Evolutionary conservation across 2,797 vertebrate species (phyloP), one percentile per base, ranked within the genome.

Genomic region (Microctenopoma steveboyesi): DNA sequence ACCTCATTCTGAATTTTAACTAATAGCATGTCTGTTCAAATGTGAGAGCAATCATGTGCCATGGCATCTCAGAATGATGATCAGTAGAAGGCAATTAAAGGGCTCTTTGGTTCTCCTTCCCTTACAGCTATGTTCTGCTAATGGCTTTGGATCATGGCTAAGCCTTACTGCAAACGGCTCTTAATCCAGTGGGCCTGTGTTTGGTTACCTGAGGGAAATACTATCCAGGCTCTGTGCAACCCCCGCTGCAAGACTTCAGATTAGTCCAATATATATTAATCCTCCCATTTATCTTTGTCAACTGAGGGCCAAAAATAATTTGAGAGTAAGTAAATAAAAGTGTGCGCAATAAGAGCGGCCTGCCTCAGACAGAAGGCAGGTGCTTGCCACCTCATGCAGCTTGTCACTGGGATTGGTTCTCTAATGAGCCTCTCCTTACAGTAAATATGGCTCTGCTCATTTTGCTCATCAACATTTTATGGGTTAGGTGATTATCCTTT

Each of bases 201-300:
- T 94, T 88, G 70, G 95, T 95, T 97, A 96, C 97, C 96, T 97
- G 95, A 92, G 97, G 97, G 96, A 98, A 98, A 98, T 98, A 96
- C 96, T 94, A 95, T 94, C 95, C 94, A 93, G 92, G 91, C 84
- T 92, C 90, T 86, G 82, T 90, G 90, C 91, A 79, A 85, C 91
- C 91, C 94, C 88, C 74, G 89, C 92, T 89, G 90, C 91, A 92
- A 91, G 92, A 91, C 92, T 91, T 82, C 87, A 95, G 94, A 95
- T 94, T 96, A 94, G 94, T 96, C 94, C 96, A 97, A 98, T 97
- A 97, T 96, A 95, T 93, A 95, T 95, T 95, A 94, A 95, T 94
- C 93, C 91, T 88, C 77, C 88, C 93, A 94, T 94, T 94, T 94
- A 93, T 94, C 93, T 94, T 94, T 94, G 93, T 94, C 92, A 95